Evolutionary conservation across 2,113 vertebrate species (phyloP).

Genomic region (Myiozetetes cayanensis): DNA sequence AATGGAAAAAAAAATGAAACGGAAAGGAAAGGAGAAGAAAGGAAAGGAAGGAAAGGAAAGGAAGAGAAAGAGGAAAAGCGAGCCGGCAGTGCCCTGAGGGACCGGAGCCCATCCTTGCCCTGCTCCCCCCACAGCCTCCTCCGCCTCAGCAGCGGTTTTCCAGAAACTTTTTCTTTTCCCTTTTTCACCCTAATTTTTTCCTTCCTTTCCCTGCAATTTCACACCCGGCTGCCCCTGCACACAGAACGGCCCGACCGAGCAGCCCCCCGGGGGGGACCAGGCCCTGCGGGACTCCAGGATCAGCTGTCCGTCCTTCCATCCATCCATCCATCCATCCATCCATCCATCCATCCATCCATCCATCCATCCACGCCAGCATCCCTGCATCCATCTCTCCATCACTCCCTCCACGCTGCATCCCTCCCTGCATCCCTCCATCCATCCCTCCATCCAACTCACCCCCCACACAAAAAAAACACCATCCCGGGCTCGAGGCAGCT

Average conservation of each 20-base stretch:
- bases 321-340: background rate
- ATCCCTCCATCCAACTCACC: background rate
- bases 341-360: background rate
- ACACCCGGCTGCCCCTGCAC: conserved; percentile 56
- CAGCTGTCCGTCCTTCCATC: background rate
- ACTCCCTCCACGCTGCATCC: too few species aligned
- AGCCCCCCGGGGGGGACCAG: background rate
- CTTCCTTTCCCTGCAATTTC: conserved; percentile 58
- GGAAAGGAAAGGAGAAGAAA: too few species aligned
- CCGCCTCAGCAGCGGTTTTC: conserved; percentile 52
- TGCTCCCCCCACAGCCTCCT: accelerated
- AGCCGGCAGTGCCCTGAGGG: background rate
- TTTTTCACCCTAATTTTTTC: accelerated
- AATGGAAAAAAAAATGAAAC: too few species aligned
- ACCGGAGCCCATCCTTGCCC: background rate
- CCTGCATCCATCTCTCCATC: background rate
- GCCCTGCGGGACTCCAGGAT: too few species aligned
- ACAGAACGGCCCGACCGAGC: background rate
- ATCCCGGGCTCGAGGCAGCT: background rate
- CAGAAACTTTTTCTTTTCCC: background rate
- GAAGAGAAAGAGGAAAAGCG: background rate
- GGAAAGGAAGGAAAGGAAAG: too few species aligned
- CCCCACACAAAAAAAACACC: background rate
- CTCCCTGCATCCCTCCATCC: background rate
- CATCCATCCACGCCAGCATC: background rate